Evolutionary conservation across 2,888 invertebrate genomes (phyloP), one percentile per base, ranked within the genome.

Genomic region (Apotomis capreana): DNA sequence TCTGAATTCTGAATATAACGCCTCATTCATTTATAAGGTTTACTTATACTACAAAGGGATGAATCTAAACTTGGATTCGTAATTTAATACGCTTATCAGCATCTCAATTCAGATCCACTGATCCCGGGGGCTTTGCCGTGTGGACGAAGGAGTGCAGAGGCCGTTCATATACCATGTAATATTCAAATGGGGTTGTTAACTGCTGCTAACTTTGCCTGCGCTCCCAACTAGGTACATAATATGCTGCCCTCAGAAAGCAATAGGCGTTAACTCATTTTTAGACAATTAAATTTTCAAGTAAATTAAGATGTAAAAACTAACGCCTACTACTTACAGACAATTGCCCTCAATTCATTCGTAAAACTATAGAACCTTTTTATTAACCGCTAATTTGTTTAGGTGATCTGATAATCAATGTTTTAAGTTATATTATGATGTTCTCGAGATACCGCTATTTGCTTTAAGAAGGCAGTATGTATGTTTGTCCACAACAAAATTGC

Each of bases 141-240:
- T 49, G 36, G 46, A 57, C 13, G 55, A 13, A 36, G 69, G 37
- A 49, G 13, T 15, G 46, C 26, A 36, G 40, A 55, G 26, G 37
- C 54, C 54, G 44, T 46, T 62, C 55, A 69, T 67, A 67, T 46
- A 44, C 4, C 55, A 55, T 57, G 69, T 62, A 62, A 70, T 69
- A 70, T 70, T 64, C 69, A 64, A 70, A 70, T 70, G 58, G 58
- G 58, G 58, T 69, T 63, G 58, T 52, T 69, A 69, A 69, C 58
- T 52, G 49, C 54, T 61, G 10, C 15, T 40, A 57, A 70, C 69
- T 59, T 64, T 59, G 57, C n/a, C 40, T 36, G 58, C 12, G 40
- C 12, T 5, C 9, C 26, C 9, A 54, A 5, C 54, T 40, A n/a
- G n/a, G n/a, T n/a, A 26, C 26, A 26, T 26, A 0, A 15, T 1